Percentiles rank a stretch among this genome's conserved stretches.
Conservation (phyloP, 1,140 invertebrate genomes). For the Ips nitidus region DNA sequence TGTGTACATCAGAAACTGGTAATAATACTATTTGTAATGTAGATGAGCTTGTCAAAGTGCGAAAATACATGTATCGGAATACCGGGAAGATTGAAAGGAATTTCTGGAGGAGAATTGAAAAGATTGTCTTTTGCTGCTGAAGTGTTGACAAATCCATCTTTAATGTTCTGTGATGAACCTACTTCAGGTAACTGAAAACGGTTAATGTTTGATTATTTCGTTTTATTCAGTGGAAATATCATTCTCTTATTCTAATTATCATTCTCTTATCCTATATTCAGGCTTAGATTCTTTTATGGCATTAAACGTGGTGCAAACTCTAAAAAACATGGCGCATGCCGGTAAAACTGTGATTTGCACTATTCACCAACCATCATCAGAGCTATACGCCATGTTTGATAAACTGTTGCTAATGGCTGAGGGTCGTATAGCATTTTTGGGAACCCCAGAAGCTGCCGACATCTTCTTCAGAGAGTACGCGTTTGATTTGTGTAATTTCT, state of each 20-base stretch:
- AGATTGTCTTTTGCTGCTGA: constrained; percentile 94
- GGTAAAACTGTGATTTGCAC: constrained; percentile 93
- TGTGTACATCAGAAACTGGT: too few relatives aligned
- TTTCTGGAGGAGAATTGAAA: constrained; percentile 95
- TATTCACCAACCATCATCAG: constrained; percentile 95
- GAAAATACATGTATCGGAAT: constrained; percentile 86
- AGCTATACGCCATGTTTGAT: constrained; percentile 91
- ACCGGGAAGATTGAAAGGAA: constrained; percentile 82
- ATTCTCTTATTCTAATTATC: background rate
- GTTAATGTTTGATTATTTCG: background rate
- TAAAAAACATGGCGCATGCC: constrained; percentile 75
- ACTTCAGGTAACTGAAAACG: constrained; percentile 65
- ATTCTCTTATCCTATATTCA: background rate
- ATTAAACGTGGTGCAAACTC: constrained; percentile 82
- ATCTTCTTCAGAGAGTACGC: constrained; percentile 82
- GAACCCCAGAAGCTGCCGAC: constrained; percentile 74
- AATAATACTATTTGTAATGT: constrained; percentile 14
- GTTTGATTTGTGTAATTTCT: background rate
- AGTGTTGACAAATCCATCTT: constrained; percentile 89
- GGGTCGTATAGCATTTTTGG: constrained; percentile 88
- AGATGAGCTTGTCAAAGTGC: constrained; percentile 84
- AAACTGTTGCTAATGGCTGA: constrained; percentile 89
- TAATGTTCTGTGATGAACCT: constrained; percentile 97
- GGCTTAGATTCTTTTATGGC: constrained; percentile 83
- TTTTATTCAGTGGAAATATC: background rate